These are phyloP conservation scores for Riparia riparia DNA, from an alignment of 2,113 vertebrate species.

Conservation along the genomic window DNA sequence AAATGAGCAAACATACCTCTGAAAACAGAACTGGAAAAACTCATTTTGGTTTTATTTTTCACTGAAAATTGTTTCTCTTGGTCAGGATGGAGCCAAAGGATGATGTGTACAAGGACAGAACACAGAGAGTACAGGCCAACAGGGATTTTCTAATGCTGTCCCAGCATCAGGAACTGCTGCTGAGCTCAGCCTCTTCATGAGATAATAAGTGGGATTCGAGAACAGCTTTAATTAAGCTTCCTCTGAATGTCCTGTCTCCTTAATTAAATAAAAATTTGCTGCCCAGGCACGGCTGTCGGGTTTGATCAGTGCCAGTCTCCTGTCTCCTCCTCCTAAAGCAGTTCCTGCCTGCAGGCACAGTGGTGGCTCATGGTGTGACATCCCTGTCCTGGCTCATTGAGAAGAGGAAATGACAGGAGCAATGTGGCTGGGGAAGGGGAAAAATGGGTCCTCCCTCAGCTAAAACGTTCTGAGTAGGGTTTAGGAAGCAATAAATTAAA, in stretches of 20 bases:
- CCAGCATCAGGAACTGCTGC: background rate
- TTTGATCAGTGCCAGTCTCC: background rate
- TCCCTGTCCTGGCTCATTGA: background rate
- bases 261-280: conserved; percentile 42
- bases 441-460: fast-evolving
- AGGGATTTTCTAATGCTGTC: background rate
- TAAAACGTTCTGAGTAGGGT: fast-evolving
- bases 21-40: background rate
- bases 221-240: conserved; percentile 45
- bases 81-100: background rate
- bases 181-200: background rate
- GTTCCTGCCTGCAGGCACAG: background rate
- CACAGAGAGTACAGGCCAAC: background rate
- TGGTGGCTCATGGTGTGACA: background rate
- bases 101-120: background rate
- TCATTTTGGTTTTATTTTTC: background rate
- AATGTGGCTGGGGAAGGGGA: background rate
- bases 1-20: background rate
- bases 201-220: background rate
- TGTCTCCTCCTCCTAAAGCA: background rate
- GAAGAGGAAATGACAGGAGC: background rate
- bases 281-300: fast-evolving
- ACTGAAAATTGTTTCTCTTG: background rate
- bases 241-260: background rate
- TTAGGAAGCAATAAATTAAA: background rate